phyloP scores from a whole-genome alignment of 2,888 invertebrate species.

The Yponomeuta evonymella region DNA sequence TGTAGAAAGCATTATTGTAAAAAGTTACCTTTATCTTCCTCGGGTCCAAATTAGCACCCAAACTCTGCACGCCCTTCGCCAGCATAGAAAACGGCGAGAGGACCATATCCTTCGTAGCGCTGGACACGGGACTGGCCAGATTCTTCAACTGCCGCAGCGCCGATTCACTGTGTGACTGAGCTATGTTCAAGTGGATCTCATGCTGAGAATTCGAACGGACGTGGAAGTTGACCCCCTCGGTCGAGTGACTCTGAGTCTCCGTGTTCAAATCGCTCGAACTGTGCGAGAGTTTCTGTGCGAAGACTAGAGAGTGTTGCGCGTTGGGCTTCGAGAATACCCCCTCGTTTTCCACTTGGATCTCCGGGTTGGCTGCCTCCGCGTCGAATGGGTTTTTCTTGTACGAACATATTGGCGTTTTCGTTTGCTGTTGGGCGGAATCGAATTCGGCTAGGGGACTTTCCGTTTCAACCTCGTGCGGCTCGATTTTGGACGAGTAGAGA shows the following conservation, averaged over 20 bases:
- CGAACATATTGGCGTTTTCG: slow-evolving; percentile 54
- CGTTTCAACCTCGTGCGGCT: slow-evolving; percentile 39
- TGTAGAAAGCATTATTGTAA: too few relatives aligned
- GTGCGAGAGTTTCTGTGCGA: slow-evolving; percentile 80
- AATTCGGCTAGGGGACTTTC: slow-evolving; percentile 62
- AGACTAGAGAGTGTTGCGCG: slow-evolving; percentile 73
- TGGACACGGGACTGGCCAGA: slow-evolving; percentile 81
- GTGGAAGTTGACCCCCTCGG: slow-evolving; percentile 43
- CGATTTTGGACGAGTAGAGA: slow-evolving; percentile 66
- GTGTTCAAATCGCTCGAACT: slow-evolving; percentile 81
- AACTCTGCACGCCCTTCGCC: slow-evolving; percentile 89
- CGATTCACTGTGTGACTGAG: slow-evolving; percentile 87
- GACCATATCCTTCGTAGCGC: slow-evolving; percentile 79
- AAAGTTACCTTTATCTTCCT: slow-evolving; percentile 78
- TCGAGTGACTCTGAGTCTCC: slow-evolving; percentile 22
- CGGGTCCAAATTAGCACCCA: slow-evolving; percentile 91
- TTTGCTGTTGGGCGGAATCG: slow-evolving; percentile 46
- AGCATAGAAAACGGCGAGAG: slow-evolving; percentile 87
- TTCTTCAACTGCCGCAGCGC: slow-evolving; percentile 82
- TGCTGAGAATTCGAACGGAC: slow-evolving; percentile 78
- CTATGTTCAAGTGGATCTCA: slow-evolving; percentile 82
- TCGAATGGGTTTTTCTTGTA: slow-evolving; percentile 62
- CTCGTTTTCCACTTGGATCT: slow-evolving; percentile 73
- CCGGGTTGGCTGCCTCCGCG: slow-evolving; percentile 54
- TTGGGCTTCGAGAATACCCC: slow-evolving; percentile 49